phyloP scores from a whole-genome alignment of 2,888 invertebrate species.

The Chloroclysta siterata region DNA sequence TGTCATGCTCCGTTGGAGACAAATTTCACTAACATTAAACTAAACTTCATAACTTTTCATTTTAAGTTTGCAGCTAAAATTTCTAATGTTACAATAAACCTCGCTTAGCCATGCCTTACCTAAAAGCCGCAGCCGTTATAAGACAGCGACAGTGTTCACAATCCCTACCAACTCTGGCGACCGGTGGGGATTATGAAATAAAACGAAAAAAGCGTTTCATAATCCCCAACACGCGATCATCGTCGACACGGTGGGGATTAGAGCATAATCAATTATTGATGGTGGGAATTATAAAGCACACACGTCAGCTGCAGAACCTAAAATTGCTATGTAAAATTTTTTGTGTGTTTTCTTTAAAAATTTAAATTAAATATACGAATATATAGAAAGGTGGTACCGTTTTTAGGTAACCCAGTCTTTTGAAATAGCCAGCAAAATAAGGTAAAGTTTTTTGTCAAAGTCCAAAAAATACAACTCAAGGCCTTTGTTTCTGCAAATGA shows the following conservation, averaged over 20 bases:
- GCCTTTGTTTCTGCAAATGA: conserved; percentile 52
- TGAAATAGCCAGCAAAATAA: conserved; percentile 17
- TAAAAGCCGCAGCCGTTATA: conserved; percentile 3
- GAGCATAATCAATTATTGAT: too few species aligned
- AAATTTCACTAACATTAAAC: conserved; percentile 60
- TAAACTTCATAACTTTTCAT: conserved; percentile 57
- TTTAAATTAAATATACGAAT: too few species aligned
- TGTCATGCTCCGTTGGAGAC: conserved; percentile 65
- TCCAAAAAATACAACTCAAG: conserved; percentile 38
- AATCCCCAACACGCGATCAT: too few species aligned
- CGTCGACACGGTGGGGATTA: too few species aligned
- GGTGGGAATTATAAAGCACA: too few species aligned
- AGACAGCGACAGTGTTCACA: neutral
- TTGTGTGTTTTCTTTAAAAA: too few species aligned
- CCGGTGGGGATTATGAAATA: too few species aligned
- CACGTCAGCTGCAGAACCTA: too few species aligned
- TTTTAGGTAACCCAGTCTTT: neutral
- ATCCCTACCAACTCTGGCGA: too few species aligned
- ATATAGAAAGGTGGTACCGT: too few species aligned
- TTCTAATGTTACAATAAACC: conserved; percentile 30
- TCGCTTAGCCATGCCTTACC: neutral
- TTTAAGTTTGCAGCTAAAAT: conserved; percentile 32
- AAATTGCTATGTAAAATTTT: too few species aligned
- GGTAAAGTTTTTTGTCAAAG: conserved; percentile 24
- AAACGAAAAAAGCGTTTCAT: too few species aligned